Evolutionary conservation across 1,140 invertebrate species (phyloP).

Genomic region (Nomia melanderi): DNA sequence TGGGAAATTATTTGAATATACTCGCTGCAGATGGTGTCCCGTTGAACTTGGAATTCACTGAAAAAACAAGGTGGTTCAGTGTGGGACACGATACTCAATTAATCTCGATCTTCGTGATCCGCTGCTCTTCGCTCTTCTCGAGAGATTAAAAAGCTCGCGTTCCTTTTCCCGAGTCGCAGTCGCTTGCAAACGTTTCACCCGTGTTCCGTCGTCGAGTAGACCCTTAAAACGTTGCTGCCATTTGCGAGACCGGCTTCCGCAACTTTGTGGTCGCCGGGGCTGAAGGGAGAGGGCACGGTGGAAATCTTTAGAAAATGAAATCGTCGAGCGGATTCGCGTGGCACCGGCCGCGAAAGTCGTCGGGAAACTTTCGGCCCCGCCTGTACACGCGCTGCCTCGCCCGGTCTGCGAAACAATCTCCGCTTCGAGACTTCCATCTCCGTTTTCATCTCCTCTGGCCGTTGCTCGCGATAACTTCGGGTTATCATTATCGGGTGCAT

Average conservation of each 20-base stretch:
- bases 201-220: neutral
- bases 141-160: no score
- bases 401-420: slow-evolving; percentile 46
- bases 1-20: no score
- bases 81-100: no score
- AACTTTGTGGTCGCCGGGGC: neutral
- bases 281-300: neutral
- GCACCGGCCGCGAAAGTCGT: neutral
- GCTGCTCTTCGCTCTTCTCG: no score
- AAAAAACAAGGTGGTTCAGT: no score
- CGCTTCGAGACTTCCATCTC: slow-evolving; percentile 36
- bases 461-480: slow-evolving; percentile 23
- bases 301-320: slow-evolving; percentile 37
- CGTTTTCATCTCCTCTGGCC: slow-evolving; percentile 26
- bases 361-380: slow-evolving; percentile 1
- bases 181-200: no score
- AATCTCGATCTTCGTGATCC: no score
- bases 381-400: slow-evolving; percentile 30
- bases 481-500: slow-evolving; percentile 47
- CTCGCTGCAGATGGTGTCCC: no score
- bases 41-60: no score
- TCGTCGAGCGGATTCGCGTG: neutral
- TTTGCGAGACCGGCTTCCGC: neutral
- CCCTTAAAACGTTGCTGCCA: neutral
- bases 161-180: no score